Percentiles rank a stretch among this genome's conserved stretches.
Conservation (phyloP, 2,888 invertebrate genomes). For the Acanthopleura granulata region DNA sequence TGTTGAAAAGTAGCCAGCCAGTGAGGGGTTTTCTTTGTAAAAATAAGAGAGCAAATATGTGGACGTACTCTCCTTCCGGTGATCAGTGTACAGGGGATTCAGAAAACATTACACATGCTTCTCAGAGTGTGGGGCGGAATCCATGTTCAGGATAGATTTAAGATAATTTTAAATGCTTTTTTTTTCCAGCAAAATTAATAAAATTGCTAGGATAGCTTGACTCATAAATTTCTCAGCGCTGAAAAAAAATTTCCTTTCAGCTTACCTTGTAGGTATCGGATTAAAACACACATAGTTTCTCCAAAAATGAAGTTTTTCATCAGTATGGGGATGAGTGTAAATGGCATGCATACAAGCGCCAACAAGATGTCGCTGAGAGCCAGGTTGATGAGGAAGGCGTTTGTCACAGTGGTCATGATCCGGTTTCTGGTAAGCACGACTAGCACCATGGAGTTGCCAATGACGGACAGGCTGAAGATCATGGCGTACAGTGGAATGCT, state of each 20-base stretch:
- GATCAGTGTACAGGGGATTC: too few relatives aligned
- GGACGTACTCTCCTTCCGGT: too few relatives aligned
- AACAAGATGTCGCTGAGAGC: conserved; percentile 82
- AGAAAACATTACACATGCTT: too few relatives aligned
- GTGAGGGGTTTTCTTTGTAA: too few relatives aligned
- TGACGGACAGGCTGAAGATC: conserved; percentile 83
- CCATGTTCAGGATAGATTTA: too few relatives aligned
- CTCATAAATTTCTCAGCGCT: too few relatives aligned
- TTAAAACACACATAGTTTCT: conserved; percentile 78
- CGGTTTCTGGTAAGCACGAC: conserved; percentile 73
- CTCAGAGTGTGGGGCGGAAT: too few relatives aligned
- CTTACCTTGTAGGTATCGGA: conserved; percentile 83
- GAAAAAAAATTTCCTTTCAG: conserved; percentile 2
- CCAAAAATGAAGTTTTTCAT: conserved; percentile 81
- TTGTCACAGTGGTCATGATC: conserved; percentile 73
- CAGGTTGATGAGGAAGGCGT: conserved; percentile 72
- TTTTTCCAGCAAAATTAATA: too few relatives aligned
- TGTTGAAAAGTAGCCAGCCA: too few relatives aligned
- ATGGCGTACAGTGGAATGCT: conserved; percentile 79
- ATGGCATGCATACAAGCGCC: conserved; percentile 86
- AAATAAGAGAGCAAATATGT: too few relatives aligned
- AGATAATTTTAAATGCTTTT: too few relatives aligned
- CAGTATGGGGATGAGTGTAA: conserved; percentile 79
- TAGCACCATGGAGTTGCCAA: conserved; percentile 85
- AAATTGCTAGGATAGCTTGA: too few relatives aligned